These are phyloP conservation scores for Erebia aethiops DNA, from an alignment of 2,888 invertebrate species.

Conservation along the genomic window DNA sequence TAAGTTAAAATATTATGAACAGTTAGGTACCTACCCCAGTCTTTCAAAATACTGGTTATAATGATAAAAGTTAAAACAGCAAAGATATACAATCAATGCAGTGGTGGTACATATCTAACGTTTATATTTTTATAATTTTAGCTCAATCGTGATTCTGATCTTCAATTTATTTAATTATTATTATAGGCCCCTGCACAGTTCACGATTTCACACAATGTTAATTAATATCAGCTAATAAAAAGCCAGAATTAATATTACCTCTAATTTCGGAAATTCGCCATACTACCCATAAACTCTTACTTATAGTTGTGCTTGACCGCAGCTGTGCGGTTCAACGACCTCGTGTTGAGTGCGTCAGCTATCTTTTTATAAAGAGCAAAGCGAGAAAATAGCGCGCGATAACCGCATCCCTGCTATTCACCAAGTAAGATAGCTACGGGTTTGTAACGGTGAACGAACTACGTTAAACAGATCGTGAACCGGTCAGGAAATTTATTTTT, in stretches of 20 bases:
- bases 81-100: too few relatives aligned
- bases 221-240: not conserved
- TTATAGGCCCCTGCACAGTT: not conserved
- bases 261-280: constrained; percentile 18
- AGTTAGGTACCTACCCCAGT: too few relatives aligned
- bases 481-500: constrained; percentile 58
- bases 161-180: not conserved
- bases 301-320: constrained; percentile 49
- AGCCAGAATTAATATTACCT: not conserved
- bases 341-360: constrained; percentile 71
- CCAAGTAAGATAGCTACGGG: constrained; percentile 44
- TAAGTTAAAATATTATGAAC: too few relatives aligned
- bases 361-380: constrained; percentile 77
- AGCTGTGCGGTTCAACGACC: constrained; percentile 70
- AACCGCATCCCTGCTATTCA: constrained; percentile 68
- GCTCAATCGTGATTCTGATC: not conserved
- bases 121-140: not conserved
- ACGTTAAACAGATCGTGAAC: constrained; percentile 66
- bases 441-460: constrained; percentile 69
- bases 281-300: constrained; percentile 50
- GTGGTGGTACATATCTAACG: too few relatives aligned
- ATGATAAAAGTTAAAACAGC: too few relatives aligned
- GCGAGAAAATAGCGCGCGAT: constrained; percentile 75
- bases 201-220: constrained; percentile 6
- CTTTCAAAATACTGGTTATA: too few relatives aligned